phyloP scores from a whole-genome alignment of 1,140 invertebrate genomes.

The Zaprionus camerounensis region DNA sequence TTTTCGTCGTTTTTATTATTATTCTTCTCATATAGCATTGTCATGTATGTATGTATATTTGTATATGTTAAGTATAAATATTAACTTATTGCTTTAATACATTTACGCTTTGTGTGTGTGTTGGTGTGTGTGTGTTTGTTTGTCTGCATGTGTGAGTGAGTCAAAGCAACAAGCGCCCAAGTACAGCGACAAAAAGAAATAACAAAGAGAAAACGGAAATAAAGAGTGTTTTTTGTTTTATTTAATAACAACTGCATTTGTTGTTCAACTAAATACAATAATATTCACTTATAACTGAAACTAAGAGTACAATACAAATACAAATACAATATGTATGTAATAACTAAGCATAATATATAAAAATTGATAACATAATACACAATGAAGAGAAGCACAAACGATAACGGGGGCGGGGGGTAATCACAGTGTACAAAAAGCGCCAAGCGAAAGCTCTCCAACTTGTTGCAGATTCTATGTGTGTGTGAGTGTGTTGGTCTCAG shows the following conservation, averaged over 20 bases:
- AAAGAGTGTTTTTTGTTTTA: slow-evolving; percentile 26
- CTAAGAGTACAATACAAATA: slow-evolving; percentile 49
- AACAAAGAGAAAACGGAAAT: slow-evolving; percentile 10
- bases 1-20: slow-evolving; percentile 38
- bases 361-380: slow-evolving; percentile 49
- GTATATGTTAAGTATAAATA: slow-evolving; percentile 77
- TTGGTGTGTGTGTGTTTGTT: slow-evolving; percentile 53
- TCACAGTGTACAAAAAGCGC: slow-evolving; percentile 52
- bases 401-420: slow-evolving; percentile 25
- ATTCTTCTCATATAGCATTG: slow-evolving; percentile 51
- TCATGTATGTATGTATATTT: slow-evolving; percentile 76
- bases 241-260: slow-evolving; percentile 34
- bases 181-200: slow-evolving; percentile 49
- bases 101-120: slow-evolving; percentile 52
- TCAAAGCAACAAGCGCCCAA: slow-evolving; percentile 53
- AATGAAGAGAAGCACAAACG: slow-evolving; percentile 43
- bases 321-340: slow-evolving; percentile 41
- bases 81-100: slow-evolving; percentile 72
- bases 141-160: slow-evolving; percentile 24
- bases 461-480: slow-evolving; percentile 44
- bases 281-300: slow-evolving; percentile 31
- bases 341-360: slow-evolving; percentile 57
- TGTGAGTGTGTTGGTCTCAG: slow-evolving; percentile 38
- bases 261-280: slow-evolving; percentile 37
- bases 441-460: slow-evolving; percentile 59